Evolutionary conservation across 2,888 invertebrate species (phyloP).

Genomic region (Ceratothoa steindachneri): DNA sequence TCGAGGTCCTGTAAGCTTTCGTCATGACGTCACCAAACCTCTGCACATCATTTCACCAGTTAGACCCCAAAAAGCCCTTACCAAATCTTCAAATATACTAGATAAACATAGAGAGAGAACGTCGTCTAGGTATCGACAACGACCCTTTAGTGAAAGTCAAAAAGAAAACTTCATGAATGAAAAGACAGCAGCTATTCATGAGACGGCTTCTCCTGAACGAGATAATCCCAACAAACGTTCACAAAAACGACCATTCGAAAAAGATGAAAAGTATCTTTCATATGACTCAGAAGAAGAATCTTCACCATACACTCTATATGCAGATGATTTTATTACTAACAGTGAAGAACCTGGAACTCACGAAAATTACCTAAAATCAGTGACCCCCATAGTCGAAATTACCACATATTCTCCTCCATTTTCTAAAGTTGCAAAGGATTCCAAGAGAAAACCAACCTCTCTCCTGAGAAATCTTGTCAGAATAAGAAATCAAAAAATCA

Average conservation of each 20-base stretch:
- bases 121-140: neutral
- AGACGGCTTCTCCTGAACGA: neutral
- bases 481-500: no score
- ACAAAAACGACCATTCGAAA: neutral
- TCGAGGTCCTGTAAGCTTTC: neutral
- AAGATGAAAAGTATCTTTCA: neutral
- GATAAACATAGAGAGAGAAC: neutral
- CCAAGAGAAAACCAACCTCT: neutral
- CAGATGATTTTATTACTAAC: neutral
- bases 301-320: neutral
- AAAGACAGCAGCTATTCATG: neutral
- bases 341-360: neutral
- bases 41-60: neutral
- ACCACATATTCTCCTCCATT: neutral
- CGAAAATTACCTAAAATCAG: neutral
- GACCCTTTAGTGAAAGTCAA: neutral
- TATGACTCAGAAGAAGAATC: neutral
- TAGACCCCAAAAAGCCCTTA: neutral
- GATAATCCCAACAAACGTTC: neutral
- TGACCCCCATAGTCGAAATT: neutral
- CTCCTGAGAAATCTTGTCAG: no score
- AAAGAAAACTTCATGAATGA: neutral
- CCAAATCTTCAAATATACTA: neutral
- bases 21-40: neutral
- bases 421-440: neutral